A percentile compares a stretch with the other conserved stretches of the same genome.
phyloP scores from a whole-genome alignment of 2,797 vertebrate genomes.

The Peromyscus aztecus region DNA sequence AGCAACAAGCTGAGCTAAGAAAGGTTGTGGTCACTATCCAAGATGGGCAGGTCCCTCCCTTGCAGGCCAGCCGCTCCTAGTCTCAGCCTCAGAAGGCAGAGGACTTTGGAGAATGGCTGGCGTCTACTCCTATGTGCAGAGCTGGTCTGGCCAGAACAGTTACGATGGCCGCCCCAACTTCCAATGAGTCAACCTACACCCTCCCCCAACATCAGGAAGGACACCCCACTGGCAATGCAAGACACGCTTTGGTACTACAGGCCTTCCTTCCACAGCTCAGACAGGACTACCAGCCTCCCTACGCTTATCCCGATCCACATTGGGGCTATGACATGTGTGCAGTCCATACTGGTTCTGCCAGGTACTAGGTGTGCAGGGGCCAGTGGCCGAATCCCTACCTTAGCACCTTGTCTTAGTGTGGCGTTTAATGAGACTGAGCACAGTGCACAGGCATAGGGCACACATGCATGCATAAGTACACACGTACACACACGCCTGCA shows the following conservation, averaged over 20 bases:
- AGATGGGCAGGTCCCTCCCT: accelerated
- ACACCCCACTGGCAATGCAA: not conserved
- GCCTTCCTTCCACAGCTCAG: not conserved
- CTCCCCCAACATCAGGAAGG: not conserved
- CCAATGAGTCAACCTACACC: no score
- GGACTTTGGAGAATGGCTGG: accelerated
- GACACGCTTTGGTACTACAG: accelerated
- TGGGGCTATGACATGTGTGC: not conserved
- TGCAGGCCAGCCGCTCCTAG: not conserved
- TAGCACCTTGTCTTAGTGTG: not conserved
- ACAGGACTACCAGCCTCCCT: not conserved
- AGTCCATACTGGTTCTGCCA: not conserved
- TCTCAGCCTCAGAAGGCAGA: not conserved
- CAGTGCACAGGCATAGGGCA: not conserved
- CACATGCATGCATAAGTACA: accelerated
- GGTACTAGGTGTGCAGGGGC: accelerated
- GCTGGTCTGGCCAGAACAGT: not conserved
- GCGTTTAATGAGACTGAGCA: not conserved
- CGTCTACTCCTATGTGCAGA: accelerated
- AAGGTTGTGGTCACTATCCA: not conserved
- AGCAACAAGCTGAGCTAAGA: not conserved
- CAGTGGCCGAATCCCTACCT: not conserved
- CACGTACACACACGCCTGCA: not conserved
- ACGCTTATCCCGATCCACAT: no score
- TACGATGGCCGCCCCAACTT: not conserved